Base-by-base conservation (phyloP, 2,797 vertebrate species). In the Argyrosomus regius region DNA sequence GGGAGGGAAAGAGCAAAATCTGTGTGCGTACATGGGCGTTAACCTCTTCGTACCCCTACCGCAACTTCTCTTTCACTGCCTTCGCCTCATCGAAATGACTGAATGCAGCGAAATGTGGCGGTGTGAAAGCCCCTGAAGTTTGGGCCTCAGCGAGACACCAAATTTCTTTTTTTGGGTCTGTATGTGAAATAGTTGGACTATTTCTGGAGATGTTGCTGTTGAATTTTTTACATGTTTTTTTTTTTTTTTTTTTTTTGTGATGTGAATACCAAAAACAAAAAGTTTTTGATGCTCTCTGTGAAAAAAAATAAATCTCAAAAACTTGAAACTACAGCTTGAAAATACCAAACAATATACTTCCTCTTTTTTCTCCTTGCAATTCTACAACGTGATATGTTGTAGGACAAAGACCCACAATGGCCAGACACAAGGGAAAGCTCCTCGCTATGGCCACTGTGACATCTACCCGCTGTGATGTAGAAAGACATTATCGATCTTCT, bases 401-500 rank as follows among this genome's bases (percentile, higher is more conserved):
- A 39, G 35, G 35, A 26, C 5, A 60, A 62, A 82, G 53, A 62
- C 41, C 46, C 11, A 5, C 20, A 35, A 63, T 35, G 67, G 13
- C 45, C 28, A 20, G 49, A 77, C 85, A 68, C 64, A 60, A 31
- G 71, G 56, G 70, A 53, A 67, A 82, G 81, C 84, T 86, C 78
- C 79, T 75, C 83, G 78, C 87, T 85, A 69, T 65, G 50, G 52
- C 59, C 9, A 0, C 4, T 59, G 78, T 87, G 85, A 90, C 88
- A 81, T 77, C 78, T 57, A 67, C 75, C 66, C 49, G 7, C 73
- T 77, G 68, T 81, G 85, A 88, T 83, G 84, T 65, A 63, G 64
- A 82, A 78, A 60, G 87, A 80, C 83, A 73, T 82, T 90, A 93
- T 93, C 90, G 81, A 92, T 91, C 86, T 72, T 17, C 72, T 82